Evolutionary conservation across 92 coral and sea anemone genomes (phyloP).

Genomic region (Galaxea fascicularis): DNA sequence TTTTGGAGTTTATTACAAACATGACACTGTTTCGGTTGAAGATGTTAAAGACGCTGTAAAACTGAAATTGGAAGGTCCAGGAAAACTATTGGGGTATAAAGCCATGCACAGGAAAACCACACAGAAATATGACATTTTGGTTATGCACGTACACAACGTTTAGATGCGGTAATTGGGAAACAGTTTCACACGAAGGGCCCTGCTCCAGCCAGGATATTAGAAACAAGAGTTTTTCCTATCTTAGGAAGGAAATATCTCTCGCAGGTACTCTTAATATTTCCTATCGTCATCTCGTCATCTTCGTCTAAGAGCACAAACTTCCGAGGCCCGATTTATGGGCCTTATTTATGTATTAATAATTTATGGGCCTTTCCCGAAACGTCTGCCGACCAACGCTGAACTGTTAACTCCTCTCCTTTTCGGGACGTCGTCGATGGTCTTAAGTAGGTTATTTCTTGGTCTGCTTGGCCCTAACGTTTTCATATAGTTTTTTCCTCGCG

Average conservation of each 20-base stretch:
- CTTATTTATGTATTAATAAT: too few species aligned
- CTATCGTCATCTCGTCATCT: slow-evolving; percentile 38
- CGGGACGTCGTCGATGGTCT: slow-evolving; percentile 31
- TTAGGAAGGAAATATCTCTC: slow-evolving; percentile 31
- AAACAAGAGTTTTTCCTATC: slow-evolving; percentile 3
- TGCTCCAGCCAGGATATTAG: too few species aligned
- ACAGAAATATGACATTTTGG: background rate
- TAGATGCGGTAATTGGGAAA: too few species aligned
- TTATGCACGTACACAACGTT: too few species aligned
- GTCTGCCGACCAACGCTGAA: slow-evolving; percentile 27
- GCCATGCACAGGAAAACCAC: slow-evolving; percentile 15
- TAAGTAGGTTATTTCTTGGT: slow-evolving; percentile 31
- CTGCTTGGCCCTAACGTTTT: slow-evolving; percentile 37
- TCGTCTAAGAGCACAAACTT: slow-evolving; percentile 36
- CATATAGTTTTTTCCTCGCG: slow-evolving; percentile 30
- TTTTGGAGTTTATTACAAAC: slow-evolving; percentile 9
- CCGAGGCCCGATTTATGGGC: slow-evolving; percentile 32
- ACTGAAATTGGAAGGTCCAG: slow-evolving; percentile 29
- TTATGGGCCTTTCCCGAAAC: slow-evolving; percentile 50
- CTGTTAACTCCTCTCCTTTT: slow-evolving; percentile 35
- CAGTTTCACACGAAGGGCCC: too few species aligned
- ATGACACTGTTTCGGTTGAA: slow-evolving; percentile 23
- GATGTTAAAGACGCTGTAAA: slow-evolving; percentile 22
- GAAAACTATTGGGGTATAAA: slow-evolving; percentile 21
- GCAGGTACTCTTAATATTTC: slow-evolving; percentile 43